Evolutionary conservation across 1,140 invertebrate species (phyloP).

Genomic region (Trichonephila clavipes): DNA sequence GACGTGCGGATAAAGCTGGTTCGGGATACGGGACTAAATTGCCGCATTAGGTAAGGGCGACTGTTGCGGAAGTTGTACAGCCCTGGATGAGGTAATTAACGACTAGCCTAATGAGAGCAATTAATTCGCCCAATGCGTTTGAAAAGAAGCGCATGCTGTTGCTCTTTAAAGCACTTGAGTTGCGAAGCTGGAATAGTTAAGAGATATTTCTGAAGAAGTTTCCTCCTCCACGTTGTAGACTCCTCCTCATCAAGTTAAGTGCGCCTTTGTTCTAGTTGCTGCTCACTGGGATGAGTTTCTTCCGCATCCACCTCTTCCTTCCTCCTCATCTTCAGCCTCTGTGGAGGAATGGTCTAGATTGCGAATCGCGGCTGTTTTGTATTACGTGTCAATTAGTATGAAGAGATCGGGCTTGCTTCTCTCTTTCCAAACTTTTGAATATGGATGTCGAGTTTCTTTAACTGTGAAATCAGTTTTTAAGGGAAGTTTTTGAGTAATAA

Average conservation of each 20-base stretch:
- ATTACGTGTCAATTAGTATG: constrained; percentile 31
- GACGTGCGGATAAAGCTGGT: constrained; percentile 10
- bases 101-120: constrained; percentile 70
- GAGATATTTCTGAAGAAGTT: constrained; percentile 35
- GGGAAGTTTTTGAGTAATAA: too few relatives aligned
- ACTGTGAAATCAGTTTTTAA: too few relatives aligned
- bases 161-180: constrained; percentile 29
- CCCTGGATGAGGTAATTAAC: constrained; percentile 71
- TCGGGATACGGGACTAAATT: constrained; percentile 43
- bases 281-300: not conserved
- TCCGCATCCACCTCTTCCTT: not conserved
- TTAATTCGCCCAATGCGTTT: constrained; percentile 67
- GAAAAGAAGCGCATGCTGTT: constrained; percentile 66
- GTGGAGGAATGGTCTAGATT: not conserved
- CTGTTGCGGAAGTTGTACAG: constrained; percentile 53
- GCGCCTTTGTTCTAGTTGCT: constrained; percentile 47
- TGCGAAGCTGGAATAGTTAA: constrained; percentile 55
- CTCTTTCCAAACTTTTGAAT: not conserved
- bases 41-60: constrained; percentile 34
- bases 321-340: not conserved
- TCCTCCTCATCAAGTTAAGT: constrained; percentile 71
- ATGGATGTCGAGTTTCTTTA: not conserved
- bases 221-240: not conserved
- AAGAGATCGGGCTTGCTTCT: not conserved
- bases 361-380: constrained; percentile 13